Percentiles rank a stretch among this genome's conserved stretches.
Evolutionary conservation across 2,797 vertebrate species (phyloP).

Genomic region (Anguilla megastoma): DNA sequence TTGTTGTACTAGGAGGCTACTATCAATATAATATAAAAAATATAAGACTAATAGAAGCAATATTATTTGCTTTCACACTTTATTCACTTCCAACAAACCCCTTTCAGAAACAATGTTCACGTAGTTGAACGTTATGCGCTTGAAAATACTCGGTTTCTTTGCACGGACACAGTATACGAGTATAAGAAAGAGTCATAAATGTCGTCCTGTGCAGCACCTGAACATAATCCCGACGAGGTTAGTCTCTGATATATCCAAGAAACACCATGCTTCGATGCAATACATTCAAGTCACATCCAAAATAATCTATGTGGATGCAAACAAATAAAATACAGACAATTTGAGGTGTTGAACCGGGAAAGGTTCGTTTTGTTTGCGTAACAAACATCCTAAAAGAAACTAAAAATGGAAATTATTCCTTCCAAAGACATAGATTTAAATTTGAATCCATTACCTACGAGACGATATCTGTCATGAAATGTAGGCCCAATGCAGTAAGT

Average conservation of each 20-base stretch:
- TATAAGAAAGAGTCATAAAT: neutral
- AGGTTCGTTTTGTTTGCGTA: neutral
- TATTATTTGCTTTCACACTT: neutral
- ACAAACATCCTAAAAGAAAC: neutral
- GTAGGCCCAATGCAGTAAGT: neutral
- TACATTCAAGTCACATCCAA: neutral
- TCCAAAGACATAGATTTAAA: neutral
- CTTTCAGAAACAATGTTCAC: neutral
- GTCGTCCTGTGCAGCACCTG: slow-evolving; percentile 5
- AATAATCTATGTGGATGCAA: neutral
- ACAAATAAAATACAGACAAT: neutral
- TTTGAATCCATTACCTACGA: neutral
- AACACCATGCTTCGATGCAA: neutral
- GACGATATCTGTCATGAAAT: neutral
- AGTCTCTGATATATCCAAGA: neutral
- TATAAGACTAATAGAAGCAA: neutral
- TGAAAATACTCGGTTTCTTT: neutral
- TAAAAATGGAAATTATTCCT: neutral
- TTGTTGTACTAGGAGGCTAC: neutral
- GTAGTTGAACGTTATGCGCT: neutral
- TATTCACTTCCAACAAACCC: neutral
- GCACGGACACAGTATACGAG: neutral
- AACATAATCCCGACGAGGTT: neutral
- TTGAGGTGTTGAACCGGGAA: neutral
- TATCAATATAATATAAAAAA: neutral